Evolutionary conservation across 2,888 invertebrate species (phyloP), one percentile per base, ranked within the genome.

Genomic region (Ochropleura leucogaster): DNA sequence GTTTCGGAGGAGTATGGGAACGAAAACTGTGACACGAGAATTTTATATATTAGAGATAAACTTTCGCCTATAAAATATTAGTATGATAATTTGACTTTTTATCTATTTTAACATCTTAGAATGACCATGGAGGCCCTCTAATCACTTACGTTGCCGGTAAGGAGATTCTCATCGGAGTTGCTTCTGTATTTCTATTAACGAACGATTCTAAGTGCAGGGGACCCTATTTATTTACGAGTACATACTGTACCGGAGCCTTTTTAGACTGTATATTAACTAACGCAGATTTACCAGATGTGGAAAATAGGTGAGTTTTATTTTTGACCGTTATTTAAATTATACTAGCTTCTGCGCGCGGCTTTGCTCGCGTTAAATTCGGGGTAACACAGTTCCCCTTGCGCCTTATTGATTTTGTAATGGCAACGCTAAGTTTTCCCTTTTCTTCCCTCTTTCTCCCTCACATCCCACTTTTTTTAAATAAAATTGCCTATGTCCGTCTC

Each of bases 121-220:
- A 94, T 60, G 94, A 94, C 72, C 94, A 94, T 70, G 94, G 94
- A 0, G 93, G 93, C 0, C 94, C 94, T 0, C 82, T 94, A 0
- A 87, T 94, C 3, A 89, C 92, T 2, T 93, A 92, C 92, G 79
- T 90, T 3, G 91, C 91, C 0, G 74, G 83, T 0, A 79, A 77
- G 0, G 91, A 92, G 73, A 76, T 89, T 0, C 82, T 94, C 0
- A 90, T 94, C 0, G 94, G 93, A 0, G 89, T 94, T 1, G 94
- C 94, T 0, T 93, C 94, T 0, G 90, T 93, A 10, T 94, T 93
- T 79, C 88, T 84, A 40, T 85, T 94, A 1, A 79, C 79, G 8
- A 55, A 57, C 0, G 64, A 83, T 0, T 72, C 60, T 0, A 74
- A 79, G 20, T 94, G 94, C 68, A 78, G 66, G 3, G 93, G 93